These are phyloP conservation scores for Frieseomelitta varia DNA, from an alignment of 1,140 invertebrate genomes.

Conservation along the genomic window DNA sequence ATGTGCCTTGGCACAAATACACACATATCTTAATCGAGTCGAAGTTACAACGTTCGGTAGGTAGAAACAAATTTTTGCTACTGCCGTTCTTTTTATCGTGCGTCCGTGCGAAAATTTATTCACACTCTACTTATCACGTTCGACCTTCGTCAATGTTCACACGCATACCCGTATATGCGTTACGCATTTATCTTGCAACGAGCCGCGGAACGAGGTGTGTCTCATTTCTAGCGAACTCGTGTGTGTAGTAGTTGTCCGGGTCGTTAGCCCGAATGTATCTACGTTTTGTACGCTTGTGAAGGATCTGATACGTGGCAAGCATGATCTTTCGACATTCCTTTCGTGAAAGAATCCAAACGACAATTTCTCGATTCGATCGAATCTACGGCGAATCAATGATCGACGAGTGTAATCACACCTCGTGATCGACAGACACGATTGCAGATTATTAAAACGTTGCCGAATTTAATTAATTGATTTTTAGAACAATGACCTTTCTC, in stretches of 20 bases:
- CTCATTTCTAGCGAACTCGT: not conserved
- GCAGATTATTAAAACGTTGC: too few species aligned
- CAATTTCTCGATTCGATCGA: not conserved
- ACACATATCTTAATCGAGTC: too few species aligned
- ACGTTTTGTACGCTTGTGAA: not conserved
- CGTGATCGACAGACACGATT: too few species aligned
- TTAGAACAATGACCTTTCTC: too few species aligned
- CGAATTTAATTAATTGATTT: too few species aligned
- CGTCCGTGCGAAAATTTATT: not conserved
- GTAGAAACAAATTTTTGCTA: too few species aligned
- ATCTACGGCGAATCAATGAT: not conserved
- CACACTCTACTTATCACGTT: slow-evolving; percentile 5
- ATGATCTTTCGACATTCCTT: slow-evolving; percentile 7
- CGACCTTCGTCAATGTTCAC: slow-evolving; percentile 18
- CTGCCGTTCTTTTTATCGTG: too few species aligned
- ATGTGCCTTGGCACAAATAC: too few species aligned
- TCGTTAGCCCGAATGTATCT: slow-evolving; percentile 30
- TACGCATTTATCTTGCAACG: slow-evolving; percentile 3
- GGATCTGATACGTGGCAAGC: slow-evolving; percentile 15
- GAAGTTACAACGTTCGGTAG: too few species aligned
- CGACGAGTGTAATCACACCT: not conserved
- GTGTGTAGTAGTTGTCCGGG: not conserved
- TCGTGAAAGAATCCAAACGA: not conserved
- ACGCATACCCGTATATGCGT: not conserved
- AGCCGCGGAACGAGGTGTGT: slow-evolving; percentile 4